Percentiles rank a stretch among this genome's conserved stretches.
Evolutionary conservation across 2,797 vertebrate species (phyloP).

Genomic region (Pseudochirops cupreus): DNA sequence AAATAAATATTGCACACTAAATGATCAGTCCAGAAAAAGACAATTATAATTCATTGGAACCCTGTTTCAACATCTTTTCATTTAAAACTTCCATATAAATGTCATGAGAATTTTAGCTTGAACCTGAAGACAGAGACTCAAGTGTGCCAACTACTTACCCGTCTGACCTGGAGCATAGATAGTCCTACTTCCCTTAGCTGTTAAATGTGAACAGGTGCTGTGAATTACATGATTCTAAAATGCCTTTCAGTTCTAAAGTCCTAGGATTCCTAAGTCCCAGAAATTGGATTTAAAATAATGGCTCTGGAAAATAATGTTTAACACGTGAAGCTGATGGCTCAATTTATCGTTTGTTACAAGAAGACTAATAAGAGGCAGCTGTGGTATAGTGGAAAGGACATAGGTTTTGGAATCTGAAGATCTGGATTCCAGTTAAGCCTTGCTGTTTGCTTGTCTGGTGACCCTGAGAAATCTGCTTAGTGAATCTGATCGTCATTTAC

Average conservation of each 20-base stretch:
- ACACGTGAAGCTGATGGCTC: constrained; percentile 54
- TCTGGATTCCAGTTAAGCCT: not conserved
- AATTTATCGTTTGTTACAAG: constrained; percentile 48
- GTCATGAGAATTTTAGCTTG: not conserved
- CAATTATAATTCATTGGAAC: not conserved
- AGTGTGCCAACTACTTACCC: not conserved
- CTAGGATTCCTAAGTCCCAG: not conserved
- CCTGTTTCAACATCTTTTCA: constrained; percentile 41
- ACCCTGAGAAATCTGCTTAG: not conserved
- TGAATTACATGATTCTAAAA: constrained; percentile 33
- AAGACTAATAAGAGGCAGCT: not conserved
- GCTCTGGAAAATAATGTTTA: constrained; percentile 55
- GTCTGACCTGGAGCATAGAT: not conserved
- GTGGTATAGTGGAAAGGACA: not conserved
- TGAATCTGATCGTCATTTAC: not conserved
- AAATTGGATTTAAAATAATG: constrained; percentile 57
- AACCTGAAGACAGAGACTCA: not conserved
- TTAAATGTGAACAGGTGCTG: not conserved
- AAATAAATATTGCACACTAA: constrained; percentile 26
- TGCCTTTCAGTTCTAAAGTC: constrained; percentile 18
- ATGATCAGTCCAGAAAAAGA: not conserved
- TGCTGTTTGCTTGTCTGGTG: not conserved
- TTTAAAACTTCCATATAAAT: constrained; percentile 37
- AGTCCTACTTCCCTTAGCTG: not conserved
- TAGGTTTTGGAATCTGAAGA: not conserved